Percentiles rank a stretch among this genome's conserved stretches.
Conservation (phyloP, 2,888 invertebrate genomes). For the Ceraclea dissimilis region DNA sequence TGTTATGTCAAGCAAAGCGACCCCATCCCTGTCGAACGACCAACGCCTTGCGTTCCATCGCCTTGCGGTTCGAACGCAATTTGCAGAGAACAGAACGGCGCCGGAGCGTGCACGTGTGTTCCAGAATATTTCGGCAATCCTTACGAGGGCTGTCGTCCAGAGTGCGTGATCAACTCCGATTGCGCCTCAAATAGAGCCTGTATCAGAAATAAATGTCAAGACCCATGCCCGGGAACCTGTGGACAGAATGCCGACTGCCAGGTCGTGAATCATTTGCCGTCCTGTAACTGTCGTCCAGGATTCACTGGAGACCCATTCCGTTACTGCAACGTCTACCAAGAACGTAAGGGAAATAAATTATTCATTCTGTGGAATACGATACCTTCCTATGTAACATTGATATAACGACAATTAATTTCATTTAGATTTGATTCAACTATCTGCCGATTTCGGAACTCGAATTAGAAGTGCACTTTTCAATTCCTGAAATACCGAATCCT, state of each 20-base stretch:
- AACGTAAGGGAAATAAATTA: conserved; percentile 44
- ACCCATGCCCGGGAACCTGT: conserved; percentile 67
- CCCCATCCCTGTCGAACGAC: conserved; percentile 29
- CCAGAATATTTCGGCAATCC: conserved; percentile 54
- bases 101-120: conserved; percentile 58
- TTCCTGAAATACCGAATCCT: too few relatives aligned
- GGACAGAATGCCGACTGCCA: conserved; percentile 65
- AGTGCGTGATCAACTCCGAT: conserved; percentile 64
- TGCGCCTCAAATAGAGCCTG: conserved; percentile 62
- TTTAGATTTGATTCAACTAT: neutral
- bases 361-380: conserved; percentile 27
- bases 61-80: conserved; percentile 65
- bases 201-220: conserved; percentile 61
- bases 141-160: conserved; percentile 51
- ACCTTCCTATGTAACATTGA: too few relatives aligned
- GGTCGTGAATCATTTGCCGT: conserved; percentile 69
- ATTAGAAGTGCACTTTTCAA: too few relatives aligned
- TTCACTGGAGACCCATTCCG: conserved; percentile 65
- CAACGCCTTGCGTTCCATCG: conserved; percentile 53
- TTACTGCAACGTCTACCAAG: conserved; percentile 44
- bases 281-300: conserved; percentile 59
- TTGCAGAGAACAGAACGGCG: conserved; percentile 50
- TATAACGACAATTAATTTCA: too few relatives aligned
- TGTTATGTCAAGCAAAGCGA: conserved; percentile 40
- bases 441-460: too few relatives aligned